Base-by-base conservation (phyloP, 1,140 invertebrate genomes). In the Atopsyche davidsoni region DNA sequence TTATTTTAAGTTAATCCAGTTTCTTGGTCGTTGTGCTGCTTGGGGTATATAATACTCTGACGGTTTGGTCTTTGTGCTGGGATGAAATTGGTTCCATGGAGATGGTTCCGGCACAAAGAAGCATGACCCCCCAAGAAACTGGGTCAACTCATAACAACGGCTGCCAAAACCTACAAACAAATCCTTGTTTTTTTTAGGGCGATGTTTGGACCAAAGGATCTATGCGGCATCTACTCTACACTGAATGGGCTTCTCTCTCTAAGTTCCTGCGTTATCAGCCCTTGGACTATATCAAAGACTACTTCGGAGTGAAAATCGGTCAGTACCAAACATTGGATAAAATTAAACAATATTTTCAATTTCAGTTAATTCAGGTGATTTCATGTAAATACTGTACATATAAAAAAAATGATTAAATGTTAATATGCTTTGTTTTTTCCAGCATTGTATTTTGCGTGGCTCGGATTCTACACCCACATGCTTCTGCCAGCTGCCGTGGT, bases 391-490 rank as follows among this genome's bases (percentile, higher is more conserved):
- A 9, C 25, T 28, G 25, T n/a, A n/a, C 25, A 28, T 28, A n/a
- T n/a, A 28, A n/a, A 28, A 28, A 7, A 9, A 28, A n/a, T 7
- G 7, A 9, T 28, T 7, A 28, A 28, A 28, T 28, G n/a, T n/a
- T 9, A 28, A 28, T 28, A 10, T 14, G 17, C 3, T 31, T 13
- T 38, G 1, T 45, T 21, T 35, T 7, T 53, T 50, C 17, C 24
- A 57, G 55, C 50, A n/a, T 75, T 99, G 0, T 99, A 98, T 64
- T 98, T 98, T 70, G 95, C 93, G 13, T 99, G 95, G 95, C 68
- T 99, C 21, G 96, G 95, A 11, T 98, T 95, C 71, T 99, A 98
- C 65, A 98, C 96, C 0, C 83, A 86, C 55, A 89, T 93, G 79
- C 70, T 98, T 3, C 87, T 92, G 36, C 82, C 87, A 2, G 87